Base-by-base conservation (phyloP, 2,797 vertebrate species). In the Girardinus metallicus region DNA sequence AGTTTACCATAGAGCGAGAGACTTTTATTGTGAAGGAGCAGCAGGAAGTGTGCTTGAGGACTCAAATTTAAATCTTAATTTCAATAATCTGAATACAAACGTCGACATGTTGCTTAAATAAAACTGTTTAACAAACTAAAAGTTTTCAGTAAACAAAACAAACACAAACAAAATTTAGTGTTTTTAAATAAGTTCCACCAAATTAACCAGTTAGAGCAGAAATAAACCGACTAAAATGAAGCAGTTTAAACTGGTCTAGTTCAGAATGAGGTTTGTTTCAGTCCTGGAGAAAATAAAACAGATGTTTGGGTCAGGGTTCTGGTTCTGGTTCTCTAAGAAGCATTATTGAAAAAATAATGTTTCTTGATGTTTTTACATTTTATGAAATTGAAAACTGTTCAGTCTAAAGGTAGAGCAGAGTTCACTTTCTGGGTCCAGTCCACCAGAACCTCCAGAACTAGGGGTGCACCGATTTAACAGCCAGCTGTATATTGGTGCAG, bases 101-200 rank as follows among this genome's bases (percentile, higher is more conserved):
- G 7, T 36, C 18, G 23, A 39, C 62, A 10, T 34, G 29, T 8
- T 0, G 1, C 36, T 39, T 12, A 66, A 66, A 64, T 64, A 64
- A 70, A 70, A 70, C 34, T 26, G 41, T 51, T 68, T 29, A 70
- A 70, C 47, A 51, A 43, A 71, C 4, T 47, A 31, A 60, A 76
- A 13, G 0, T 39, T 76, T 80, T 76, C 23, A 76, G 41, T 43
- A n/a, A 64, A 81, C 15, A 72, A 73, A 39, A 73, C 21, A 49
- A 76, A 66, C 15, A 70, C 76, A 21, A 43, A 3, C 29, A 64
- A 13, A 31, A 47, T 46, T 39, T 82, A 82, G 80, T 82, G 80
- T 82, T 74, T 77, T 18, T 4, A 62, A 16, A 36, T 18, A 34
- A 74, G 34, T 66, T 62, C 36, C 36, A 76, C 43, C 18, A 3